Conservation (phyloP, 2,113 vertebrate genomes). For the Corythaixoides concolor region DNA sequence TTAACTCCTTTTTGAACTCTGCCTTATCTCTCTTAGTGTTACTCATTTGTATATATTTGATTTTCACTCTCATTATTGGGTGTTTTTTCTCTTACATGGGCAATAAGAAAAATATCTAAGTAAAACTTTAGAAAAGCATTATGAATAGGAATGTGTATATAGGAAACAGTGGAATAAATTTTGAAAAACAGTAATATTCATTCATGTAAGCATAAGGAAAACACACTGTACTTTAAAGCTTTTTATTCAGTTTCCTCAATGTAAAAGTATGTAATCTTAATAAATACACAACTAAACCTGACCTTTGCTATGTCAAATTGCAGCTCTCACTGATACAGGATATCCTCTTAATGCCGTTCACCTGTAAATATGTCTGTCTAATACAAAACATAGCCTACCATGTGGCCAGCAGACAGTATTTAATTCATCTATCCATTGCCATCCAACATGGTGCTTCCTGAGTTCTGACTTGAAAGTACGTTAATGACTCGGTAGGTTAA, state of each 20-base stretch:
- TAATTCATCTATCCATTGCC: neutral
- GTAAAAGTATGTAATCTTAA: neutral
- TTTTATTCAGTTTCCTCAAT: neutral
- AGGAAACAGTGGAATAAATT: neutral
- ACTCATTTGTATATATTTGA: neutral
- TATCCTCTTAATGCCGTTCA: neutral
- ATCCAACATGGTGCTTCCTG: neutral
- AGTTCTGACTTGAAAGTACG: neutral
- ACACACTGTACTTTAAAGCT: neutral
- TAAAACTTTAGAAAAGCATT: neutral
- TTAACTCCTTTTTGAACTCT: neutral
- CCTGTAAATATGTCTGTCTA: neutral
- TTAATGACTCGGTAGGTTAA: neutral
- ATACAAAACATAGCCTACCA: neutral
- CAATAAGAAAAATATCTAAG: neutral
- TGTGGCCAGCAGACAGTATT: neutral
- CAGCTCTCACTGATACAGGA: neutral
- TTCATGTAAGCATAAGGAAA: neutral
- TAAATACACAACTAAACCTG: neutral
- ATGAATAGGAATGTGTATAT: neutral
- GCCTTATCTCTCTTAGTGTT: neutral
- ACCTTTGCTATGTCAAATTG: neutral
- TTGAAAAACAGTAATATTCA: neutral
- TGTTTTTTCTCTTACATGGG: accelerated
- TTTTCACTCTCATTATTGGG: neutral